Evolutionary conservation across 2,888 invertebrate species (phyloP).

Genomic region (Lamproptera curius): DNA sequence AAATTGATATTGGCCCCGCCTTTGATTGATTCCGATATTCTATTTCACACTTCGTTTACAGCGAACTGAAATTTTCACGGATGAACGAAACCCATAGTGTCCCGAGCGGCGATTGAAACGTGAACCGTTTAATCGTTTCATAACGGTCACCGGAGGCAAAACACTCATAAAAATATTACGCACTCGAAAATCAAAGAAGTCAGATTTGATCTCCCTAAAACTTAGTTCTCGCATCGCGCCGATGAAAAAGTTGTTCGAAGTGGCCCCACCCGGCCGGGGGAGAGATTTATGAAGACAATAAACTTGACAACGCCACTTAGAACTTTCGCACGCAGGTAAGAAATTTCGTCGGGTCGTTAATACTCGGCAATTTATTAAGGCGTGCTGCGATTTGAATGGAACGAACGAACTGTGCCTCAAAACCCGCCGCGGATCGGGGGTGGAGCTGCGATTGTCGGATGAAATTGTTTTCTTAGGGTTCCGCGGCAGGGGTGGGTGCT

Average conservation of each 20-base stretch:
- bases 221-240: not conserved
- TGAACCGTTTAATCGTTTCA: constrained; percentile 9
- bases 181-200: not conserved
- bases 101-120: not conserved
- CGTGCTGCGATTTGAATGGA: constrained; percentile 17
- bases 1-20: constrained; percentile 3
- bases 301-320: constrained; percentile 42
- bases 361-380: constrained; percentile 21
- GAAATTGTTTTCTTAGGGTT: constrained; percentile 25
- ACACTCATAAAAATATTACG: not conserved
- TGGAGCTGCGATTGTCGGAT: constrained; percentile 22
- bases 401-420: constrained; percentile 11
- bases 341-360: constrained; percentile 20
- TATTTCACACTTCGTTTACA: constrained; percentile 32
- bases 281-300: constrained; percentile 40
- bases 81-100: constrained; percentile 26
- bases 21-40: constrained; percentile 28
- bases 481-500: constrained; percentile 25
- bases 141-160: constrained; percentile 6
- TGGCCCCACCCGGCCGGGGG: constrained; percentile 22
- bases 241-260: constrained; percentile 20
- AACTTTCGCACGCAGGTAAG: constrained; percentile 25
- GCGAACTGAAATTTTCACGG: constrained; percentile 11
- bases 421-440: constrained; percentile 17
- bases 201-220: too few species aligned